phyloP scores from a whole-genome alignment of 2,797 vertebrate species.

The Chiloscyllium punctatum region DNA sequence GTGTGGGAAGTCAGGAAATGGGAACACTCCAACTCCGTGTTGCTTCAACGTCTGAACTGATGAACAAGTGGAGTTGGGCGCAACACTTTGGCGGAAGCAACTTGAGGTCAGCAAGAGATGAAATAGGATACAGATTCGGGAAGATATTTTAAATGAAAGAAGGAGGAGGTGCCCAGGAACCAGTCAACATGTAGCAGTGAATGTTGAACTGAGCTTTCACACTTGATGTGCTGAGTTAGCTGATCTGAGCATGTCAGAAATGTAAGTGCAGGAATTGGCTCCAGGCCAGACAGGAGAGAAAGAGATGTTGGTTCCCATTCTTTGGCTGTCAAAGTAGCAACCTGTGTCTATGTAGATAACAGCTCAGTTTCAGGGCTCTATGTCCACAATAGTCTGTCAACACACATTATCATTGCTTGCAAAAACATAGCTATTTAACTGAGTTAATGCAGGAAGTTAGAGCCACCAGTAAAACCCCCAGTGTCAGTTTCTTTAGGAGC shows the following conservation, averaged over 20 bases:
- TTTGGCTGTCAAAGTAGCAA: too few relatives aligned
- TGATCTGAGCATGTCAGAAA: neutral
- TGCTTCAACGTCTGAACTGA: neutral
- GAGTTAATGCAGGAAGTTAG: neutral
- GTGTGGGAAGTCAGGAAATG: neutral
- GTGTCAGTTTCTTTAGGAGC: neutral
- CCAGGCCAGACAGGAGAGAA: neutral
- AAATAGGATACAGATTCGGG: neutral
- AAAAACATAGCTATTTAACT: neutral
- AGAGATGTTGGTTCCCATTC: neutral
- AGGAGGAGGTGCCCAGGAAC: neutral
- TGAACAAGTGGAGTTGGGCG: neutral
- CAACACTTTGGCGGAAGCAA: neutral
- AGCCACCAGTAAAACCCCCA: neutral
- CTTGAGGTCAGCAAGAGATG: too few relatives aligned
- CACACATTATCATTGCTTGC: neutral
- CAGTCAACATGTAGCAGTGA: neutral
- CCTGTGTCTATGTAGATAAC: neutral
- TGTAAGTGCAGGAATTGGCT: neutral
- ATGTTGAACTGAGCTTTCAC: neutral
- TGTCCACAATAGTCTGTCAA: neutral
- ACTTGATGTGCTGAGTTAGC: neutral
- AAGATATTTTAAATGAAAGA: neutral
- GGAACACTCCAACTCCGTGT: neutral
- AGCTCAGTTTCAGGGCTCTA: neutral